phyloP scores from a whole-genome alignment of 2,888 invertebrate species.

The Meloe dianella region DNA sequence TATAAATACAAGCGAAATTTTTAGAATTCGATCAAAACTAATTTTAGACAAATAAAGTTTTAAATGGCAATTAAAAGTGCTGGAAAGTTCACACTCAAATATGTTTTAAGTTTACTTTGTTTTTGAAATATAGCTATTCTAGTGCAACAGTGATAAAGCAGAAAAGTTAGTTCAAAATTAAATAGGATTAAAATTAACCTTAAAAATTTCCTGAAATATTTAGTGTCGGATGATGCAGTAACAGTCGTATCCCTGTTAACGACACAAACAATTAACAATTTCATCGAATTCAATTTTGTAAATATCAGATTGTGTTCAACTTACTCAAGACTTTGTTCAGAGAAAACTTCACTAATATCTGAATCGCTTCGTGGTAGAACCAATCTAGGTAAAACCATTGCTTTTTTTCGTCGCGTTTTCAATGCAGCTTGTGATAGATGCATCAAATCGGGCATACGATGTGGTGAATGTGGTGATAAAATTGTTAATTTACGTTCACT shows the following conservation, averaged over 20 bases:
- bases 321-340: constrained; percentile 70
- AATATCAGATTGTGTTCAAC: constrained; percentile 46
- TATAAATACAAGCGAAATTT: not conserved
- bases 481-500: constrained; percentile 74
- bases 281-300: not conserved
- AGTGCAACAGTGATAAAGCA: constrained; percentile 17
- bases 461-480: constrained; percentile 79
- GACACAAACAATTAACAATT: constrained; percentile 10
- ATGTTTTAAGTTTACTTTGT: too few relatives aligned
- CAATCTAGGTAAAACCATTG: constrained; percentile 75
- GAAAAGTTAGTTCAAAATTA: not conserved
- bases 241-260: constrained; percentile 28
- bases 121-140: not conserved
- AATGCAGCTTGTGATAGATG: constrained; percentile 65
- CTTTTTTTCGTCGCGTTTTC: constrained; percentile 69
- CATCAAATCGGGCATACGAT: constrained; percentile 71
- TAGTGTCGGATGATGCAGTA: constrained; percentile 35
- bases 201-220: constrained; percentile 42
- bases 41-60: not conserved
- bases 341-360: constrained; percentile 71
- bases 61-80: not conserved
- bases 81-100: constrained; percentile 3
- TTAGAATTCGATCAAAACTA: not conserved
- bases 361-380: constrained; percentile 78
- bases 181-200: constrained; percentile 36